Percentiles rank a stretch among this genome's conserved stretches.
Evolutionary conservation across 2,888 invertebrate species (phyloP).

Genomic region (Eucriotettix oculatus): DNA sequence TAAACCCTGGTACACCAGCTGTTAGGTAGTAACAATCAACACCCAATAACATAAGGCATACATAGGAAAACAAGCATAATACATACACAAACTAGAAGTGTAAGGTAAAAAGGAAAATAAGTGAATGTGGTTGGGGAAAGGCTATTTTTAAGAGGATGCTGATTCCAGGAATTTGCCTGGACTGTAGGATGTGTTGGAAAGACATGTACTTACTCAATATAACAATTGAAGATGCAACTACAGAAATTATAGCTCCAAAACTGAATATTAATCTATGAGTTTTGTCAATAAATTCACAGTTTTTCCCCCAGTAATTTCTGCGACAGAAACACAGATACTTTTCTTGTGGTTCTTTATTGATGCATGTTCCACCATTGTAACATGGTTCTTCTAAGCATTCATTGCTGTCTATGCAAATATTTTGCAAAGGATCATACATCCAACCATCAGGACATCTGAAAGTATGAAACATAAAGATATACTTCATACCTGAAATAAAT

Average conservation of each 20-base stretch:
- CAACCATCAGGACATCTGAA: conserved; percentile 26
- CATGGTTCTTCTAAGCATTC: conserved; percentile 28
- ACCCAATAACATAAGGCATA: too few relatives aligned
- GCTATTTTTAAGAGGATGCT: too few relatives aligned
- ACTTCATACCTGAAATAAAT: neutral
- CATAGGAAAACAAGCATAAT: too few relatives aligned
- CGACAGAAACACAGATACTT: conserved; percentile 25
- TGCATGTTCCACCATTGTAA: conserved; percentile 26
- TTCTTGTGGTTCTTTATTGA: conserved; percentile 23
- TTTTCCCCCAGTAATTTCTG: conserved; percentile 24
- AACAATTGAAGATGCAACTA: conserved; percentile 33
- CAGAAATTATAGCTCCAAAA: conserved; percentile 35
- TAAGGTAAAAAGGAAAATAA: too few relatives aligned
- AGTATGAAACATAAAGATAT: neutral
- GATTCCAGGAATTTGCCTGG: too few relatives aligned
- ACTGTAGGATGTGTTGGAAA: too few relatives aligned
- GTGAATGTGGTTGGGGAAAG: too few relatives aligned
- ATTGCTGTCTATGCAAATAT: conserved; percentile 26
- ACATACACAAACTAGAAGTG: too few relatives aligned
- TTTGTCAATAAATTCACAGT: conserved; percentile 27
- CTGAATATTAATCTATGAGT: conserved; percentile 31
- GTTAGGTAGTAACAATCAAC: too few relatives aligned
- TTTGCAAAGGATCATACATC: conserved; percentile 21
- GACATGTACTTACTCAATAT: conserved; percentile 30
- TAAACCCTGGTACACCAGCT: too few relatives aligned